These are phyloP conservation scores for Geotrupes spiniger DNA, from an alignment of 2,888 invertebrate genomes.

Conservation along the genomic window DNA sequence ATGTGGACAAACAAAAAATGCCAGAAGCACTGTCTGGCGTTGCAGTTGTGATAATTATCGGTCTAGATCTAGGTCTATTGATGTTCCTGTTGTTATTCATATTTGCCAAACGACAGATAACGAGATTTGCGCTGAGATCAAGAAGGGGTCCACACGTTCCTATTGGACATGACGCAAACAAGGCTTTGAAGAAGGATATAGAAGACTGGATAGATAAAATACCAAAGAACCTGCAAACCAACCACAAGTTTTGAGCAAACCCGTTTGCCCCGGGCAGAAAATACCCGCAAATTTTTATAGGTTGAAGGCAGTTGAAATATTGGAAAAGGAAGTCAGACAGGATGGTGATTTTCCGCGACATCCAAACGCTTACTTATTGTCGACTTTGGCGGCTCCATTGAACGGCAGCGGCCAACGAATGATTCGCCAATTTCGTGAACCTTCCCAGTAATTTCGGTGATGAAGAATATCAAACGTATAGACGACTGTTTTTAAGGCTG, in stretches of 20 bases:
- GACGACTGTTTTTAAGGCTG: conserved; percentile 70
- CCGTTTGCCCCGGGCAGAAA: conserved; percentile 67
- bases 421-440: conserved; percentile 88
- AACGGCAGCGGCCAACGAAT: conserved; percentile 79
- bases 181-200: conserved; percentile 80
- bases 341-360: conserved; percentile 71
- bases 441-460: conserved; percentile 84
- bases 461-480: conserved; percentile 80
- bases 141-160: conserved; percentile 86
- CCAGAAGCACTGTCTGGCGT: conserved; percentile 69
- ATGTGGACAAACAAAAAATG: conserved; percentile 42
- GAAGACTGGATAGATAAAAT: conserved; percentile 83
- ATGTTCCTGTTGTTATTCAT: conserved; percentile 84
- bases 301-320: conserved; percentile 73
- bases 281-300: conserved; percentile 82
- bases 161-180: conserved; percentile 85
- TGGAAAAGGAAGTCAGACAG: conserved; percentile 77
- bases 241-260: conserved; percentile 67
- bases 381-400: conserved; percentile 74
- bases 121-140: conserved; percentile 87
- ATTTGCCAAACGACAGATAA: conserved; percentile 92
- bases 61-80: conserved; percentile 80
- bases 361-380: conserved; percentile 77
- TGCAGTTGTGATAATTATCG: conserved; percentile 82
- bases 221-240: too few species aligned